Conservation (phyloP, 2,113 vertebrate species). For the Microcebus ravelobensis region DNA sequence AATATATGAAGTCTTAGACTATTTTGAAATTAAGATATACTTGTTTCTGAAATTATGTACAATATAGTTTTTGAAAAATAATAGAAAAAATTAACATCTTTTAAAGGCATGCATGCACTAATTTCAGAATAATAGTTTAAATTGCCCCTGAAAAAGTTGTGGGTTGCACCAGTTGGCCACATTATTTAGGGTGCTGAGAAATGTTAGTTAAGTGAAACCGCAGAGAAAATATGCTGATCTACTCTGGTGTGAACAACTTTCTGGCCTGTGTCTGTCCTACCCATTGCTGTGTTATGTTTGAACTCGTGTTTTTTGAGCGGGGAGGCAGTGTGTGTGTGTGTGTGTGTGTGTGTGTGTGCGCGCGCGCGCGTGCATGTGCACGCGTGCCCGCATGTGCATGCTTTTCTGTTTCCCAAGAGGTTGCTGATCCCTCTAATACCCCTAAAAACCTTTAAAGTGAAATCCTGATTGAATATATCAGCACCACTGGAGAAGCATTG, state of each 20-base stretch:
- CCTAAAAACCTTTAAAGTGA: not conserved
- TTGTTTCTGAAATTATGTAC: not conserved
- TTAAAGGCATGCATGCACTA: not conserved
- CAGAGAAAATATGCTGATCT: not conserved
- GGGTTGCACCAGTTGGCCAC: not conserved
- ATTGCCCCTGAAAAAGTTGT: not conserved
- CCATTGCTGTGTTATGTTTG: not conserved
- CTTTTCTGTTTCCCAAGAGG: slow-evolving; percentile 22
- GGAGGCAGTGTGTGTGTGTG: rapidly evolving
- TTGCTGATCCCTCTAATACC: rapidly evolving
- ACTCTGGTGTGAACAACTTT: not conserved
- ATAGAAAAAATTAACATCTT: not conserved
- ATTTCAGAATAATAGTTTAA: slow-evolving; percentile 47
- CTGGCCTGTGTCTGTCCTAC: not conserved
- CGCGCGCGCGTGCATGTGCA: too few species aligned
- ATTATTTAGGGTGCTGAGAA: not conserved
- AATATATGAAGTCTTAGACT: not conserved
- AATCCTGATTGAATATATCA: not conserved
- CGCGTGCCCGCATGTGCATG: not conserved
- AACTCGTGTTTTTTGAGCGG: not conserved
- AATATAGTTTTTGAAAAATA: not conserved
- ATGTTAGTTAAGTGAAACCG: not conserved
- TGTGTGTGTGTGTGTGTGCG: too few species aligned
- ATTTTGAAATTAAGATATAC: slow-evolving; percentile 27
- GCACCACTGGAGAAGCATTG: not conserved